Base-by-base conservation (phyloP, 2,888 invertebrate species). In the Yponomeuta plumbellus region DNA sequence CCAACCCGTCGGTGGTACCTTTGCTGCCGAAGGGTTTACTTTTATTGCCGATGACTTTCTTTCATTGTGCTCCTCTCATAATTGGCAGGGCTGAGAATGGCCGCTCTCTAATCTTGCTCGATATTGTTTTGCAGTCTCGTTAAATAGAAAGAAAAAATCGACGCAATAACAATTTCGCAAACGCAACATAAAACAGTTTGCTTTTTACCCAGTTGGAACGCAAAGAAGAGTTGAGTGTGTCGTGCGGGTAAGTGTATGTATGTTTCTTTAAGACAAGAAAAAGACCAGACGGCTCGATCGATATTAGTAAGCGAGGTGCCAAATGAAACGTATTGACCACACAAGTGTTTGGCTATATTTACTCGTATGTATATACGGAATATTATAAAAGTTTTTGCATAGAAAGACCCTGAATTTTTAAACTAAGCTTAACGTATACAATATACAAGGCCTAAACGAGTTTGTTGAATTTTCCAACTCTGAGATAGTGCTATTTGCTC, bases 11-110 rank as follows among this genome's bases (percentile, higher is more conserved):
- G 84, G 84, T 82, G 75, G 83, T 72, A 78, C 62, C 2, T 81
- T 84, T 81, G 84, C 85, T 80, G 85, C 85, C 84, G 85, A 88
- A 86, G 86, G 88, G 88, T 86, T 90, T 88, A 88, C 78, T 85
- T 89, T 90, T 90, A 88, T 88, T 84, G 81, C 83, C 77, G 73
- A 74, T 75, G 77, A 85, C 86, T 88, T 87, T 88, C 85, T 88
- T 83, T 85, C 80, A 81, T 80, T 79, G 78, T 78, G 85, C 83
- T 86, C 87, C 82, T 85, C 44, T 85, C 83, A 84, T 87, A 86
- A 88, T 86, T 85, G 88, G 79, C 74, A 81, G 80, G 83, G 82
- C 84, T 82, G 79, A 74, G 73, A 59, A 66, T 22, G 21, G 61
- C 61, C 63, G 13, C 40, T 66, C 44, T 66, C 26, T 66, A 66